Percentiles rank a stretch among this genome's conserved stretches.
Evolutionary conservation across 2,888 invertebrate species (phyloP).

Genomic region (Acleris cristana): DNA sequence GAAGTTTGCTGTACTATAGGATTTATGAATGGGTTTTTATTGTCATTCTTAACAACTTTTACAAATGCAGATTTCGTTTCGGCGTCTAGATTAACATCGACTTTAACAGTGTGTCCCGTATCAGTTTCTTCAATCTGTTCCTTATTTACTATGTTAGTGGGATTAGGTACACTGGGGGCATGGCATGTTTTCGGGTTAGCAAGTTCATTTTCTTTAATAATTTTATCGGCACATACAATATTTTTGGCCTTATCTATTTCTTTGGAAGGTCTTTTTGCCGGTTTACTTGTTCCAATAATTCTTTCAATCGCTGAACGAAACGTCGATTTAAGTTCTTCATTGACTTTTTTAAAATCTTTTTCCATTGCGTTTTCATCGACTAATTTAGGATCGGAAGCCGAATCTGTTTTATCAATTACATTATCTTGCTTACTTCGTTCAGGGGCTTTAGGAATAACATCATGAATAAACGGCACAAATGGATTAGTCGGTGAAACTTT

Average conservation of each 20-base stretch:
- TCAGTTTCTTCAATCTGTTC: background rate
- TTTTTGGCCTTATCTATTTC: constrained; percentile 33
- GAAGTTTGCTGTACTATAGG: constrained; percentile 15
- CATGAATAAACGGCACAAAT: constrained; percentile 43
- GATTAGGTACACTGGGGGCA: background rate
- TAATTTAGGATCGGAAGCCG: background rate
- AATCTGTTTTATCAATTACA: background rate
- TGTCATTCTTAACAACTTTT: constrained; percentile 12
- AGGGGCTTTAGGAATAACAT: constrained; percentile 31
- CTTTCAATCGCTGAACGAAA: constrained; percentile 72
- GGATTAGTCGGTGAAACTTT: constrained; percentile 45
- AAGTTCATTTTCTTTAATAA: constrained; percentile 2
- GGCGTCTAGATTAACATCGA: background rate
- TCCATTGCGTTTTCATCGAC: constrained; percentile 47
- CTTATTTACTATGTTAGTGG: constrained; percentile 2
- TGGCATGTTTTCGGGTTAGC: background rate
- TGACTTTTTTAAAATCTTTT: constrained; percentile 66
- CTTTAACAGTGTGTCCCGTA: background rate
- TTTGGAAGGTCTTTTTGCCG: constrained; percentile 45
- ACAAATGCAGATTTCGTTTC: background rate
- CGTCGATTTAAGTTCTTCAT: constrained; percentile 66
- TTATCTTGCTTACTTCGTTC: constrained; percentile 41
- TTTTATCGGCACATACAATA: constrained; percentile 10
- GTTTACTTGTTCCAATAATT: constrained; percentile 58
- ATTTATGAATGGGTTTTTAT: constrained; percentile 45